phyloP scores from a whole-genome alignment of 1,140 invertebrate species.

The Macrocentrus cingulum region DNA sequence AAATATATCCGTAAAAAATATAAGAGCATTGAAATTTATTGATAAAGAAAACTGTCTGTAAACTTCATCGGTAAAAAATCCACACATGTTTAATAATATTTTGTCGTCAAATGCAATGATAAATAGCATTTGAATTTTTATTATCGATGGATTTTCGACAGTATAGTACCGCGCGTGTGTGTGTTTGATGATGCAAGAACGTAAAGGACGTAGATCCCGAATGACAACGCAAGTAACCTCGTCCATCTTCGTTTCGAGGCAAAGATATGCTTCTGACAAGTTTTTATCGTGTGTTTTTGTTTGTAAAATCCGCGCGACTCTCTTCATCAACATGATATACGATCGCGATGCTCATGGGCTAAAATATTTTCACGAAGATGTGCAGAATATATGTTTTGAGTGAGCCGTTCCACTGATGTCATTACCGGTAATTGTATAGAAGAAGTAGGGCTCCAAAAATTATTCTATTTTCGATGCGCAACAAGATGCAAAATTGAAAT shows the following conservation, averaged over 20 bases:
- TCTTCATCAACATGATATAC: background rate
- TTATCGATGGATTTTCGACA: background rate
- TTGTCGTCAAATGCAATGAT: slow-evolving; percentile 20
- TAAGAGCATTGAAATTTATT: no score
- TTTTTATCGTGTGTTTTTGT: background rate
- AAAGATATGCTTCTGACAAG: slow-evolving; percentile 7
- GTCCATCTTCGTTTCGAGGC: no score
- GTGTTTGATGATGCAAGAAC: no score
- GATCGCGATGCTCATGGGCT: background rate
- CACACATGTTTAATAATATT: background rate
- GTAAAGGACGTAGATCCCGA: background rate
- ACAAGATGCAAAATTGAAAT: no score
- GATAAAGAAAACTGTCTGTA: no score
- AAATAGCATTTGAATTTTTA: slow-evolving; percentile 17
- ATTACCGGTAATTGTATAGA: no score
- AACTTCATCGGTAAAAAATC: slow-evolving; percentile 17
- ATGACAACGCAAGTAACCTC: no score
- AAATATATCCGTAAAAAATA: no score
- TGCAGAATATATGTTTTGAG: background rate
- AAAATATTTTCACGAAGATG: background rate
- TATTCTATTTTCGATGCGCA: no score
- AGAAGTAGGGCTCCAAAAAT: no score
- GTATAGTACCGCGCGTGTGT: background rate
- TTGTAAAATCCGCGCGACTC: background rate
- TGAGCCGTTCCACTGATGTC: no score